Base-by-base conservation (phyloP, 2,113 vertebrate genomes). In the Sander lucioperca region DNA sequence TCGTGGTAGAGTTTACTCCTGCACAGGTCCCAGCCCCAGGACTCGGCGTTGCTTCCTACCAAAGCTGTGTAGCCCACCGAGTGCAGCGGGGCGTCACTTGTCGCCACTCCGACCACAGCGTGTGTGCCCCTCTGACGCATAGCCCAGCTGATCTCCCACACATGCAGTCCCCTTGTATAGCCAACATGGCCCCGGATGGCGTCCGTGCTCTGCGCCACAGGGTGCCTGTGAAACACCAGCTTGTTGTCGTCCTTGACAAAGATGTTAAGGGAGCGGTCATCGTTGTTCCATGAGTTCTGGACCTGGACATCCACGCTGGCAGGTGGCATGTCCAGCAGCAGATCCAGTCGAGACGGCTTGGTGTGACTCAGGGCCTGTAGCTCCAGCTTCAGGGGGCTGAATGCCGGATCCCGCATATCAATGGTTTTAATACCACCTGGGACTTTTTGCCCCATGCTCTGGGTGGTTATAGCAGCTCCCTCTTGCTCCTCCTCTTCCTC, bases 81-180 rank as follows among this genome's bases (percentile, higher is more conserved):
- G 88, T 99, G 98, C 53, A 99, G 74, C 1, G 98, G 97, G 1
- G 98, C 97, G 0, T 99, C 97, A 0, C 95, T 96, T 0, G 97
- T 98, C 0, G 98, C 97, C 82, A 99, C 98, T 0, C 98, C 98
- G 0, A 99, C 98, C 69, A 99, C 97, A 0, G 98, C 98, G 0
- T 99, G 98, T 0, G 98, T 99, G 74, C 98, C 98, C 3, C 98
- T 95, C 92, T 99, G 98, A 18, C 98, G 93, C 97, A 97, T 97
- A 1, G 97, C 97, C 98, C 98, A 99, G 0, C 96, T 98, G 91
- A 99, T 99, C 95, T 99, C 98, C 98, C 98, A 99, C 2, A 99
- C 97, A 0, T 99, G 98, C 68, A 99, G 96, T 13, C 98, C 98
- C 0, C 97, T 94, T 0, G 98, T 99, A 83, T 99, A 99, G 11